phyloP scores from a whole-genome alignment of 2,888 invertebrate species.

The Pollenia angustigena region DNA sequence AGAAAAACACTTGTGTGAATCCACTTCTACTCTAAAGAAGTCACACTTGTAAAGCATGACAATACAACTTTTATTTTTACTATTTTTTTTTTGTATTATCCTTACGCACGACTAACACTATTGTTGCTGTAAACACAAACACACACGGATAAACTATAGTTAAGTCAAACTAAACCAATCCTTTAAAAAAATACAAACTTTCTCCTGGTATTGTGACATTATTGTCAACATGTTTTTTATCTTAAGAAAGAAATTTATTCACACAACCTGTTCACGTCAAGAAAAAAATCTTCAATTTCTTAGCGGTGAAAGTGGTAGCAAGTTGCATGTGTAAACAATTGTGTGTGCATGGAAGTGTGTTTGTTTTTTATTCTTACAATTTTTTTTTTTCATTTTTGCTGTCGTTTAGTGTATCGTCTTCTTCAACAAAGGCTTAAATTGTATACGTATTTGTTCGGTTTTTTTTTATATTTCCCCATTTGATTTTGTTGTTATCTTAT shows the following conservation, averaged over 20 bases:
- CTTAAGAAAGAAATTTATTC: slow-evolving; percentile 23
- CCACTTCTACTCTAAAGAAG: background rate
- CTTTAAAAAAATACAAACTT: slow-evolving; percentile 17
- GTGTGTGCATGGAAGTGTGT: background rate
- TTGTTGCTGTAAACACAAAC: slow-evolving; percentile 6
- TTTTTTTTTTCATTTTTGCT: background rate
- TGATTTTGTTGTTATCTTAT: slow-evolving; percentile 47
- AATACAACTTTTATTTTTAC: background rate
- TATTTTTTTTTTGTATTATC: background rate
- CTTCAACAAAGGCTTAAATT: slow-evolving; percentile 59
- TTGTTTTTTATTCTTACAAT: background rate
- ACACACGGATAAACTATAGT: background rate
- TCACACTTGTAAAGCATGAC: background rate
- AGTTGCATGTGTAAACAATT: background rate
- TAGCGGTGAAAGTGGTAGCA: slow-evolving; percentile 5
- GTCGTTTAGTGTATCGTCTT: slow-evolving; percentile 14
- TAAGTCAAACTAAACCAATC: background rate
- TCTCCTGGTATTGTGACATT: slow-evolving; percentile 50
- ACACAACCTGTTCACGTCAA: slow-evolving; percentile 50
- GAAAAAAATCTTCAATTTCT: background rate
- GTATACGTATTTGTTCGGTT: slow-evolving; percentile 31
- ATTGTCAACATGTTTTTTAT: slow-evolving; percentile 62
- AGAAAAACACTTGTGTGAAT: slow-evolving; percentile 42
- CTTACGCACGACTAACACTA: slow-evolving; percentile 40
- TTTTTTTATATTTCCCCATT: slow-evolving; percentile 29